Evolutionary conservation across 92 coral and sea anemone species (phyloP).

Genomic region (Siderastrea radians): DNA sequence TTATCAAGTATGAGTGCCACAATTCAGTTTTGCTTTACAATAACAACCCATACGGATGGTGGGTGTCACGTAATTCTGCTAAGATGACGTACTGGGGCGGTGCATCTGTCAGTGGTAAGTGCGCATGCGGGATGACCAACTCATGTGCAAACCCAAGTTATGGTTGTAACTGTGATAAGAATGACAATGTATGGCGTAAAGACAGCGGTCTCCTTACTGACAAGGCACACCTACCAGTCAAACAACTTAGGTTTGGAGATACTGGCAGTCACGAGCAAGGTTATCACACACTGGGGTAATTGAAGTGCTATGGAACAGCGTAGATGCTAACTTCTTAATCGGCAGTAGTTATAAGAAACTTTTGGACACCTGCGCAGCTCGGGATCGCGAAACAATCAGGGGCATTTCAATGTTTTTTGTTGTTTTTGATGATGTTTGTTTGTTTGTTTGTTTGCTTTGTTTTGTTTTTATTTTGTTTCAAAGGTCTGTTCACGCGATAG

Average conservation of each 20-base stretch:
- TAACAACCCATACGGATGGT: slow-evolving; percentile 29
- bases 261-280: too few species aligned
- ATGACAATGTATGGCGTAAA: slow-evolving; percentile 56
- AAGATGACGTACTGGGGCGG: slow-evolving; percentile 76
- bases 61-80: slow-evolving; percentile 68
- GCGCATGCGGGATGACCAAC: slow-evolving; percentile 71
- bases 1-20: slow-evolving; percentile 63
- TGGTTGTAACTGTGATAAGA: slow-evolving; percentile 70
- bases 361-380: too few species aligned
- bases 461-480: too few species aligned
- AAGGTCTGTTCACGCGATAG: too few species aligned
- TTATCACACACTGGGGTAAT: too few species aligned
- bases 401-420: too few species aligned
- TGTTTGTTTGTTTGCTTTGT: too few species aligned
- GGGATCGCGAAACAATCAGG: too few species aligned
- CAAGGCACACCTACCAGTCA: slow-evolving; percentile 70
- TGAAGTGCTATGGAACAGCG: too few species aligned
- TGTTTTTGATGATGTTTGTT: too few species aligned
- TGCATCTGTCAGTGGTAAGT: slow-evolving; percentile 63
- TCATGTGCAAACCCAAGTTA: slow-evolving; percentile 30
- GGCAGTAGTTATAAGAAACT: too few species aligned
- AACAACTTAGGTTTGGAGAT: slow-evolving; percentile 65
- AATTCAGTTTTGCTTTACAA: background rate
- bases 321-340: too few species aligned
- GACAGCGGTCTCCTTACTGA: slow-evolving; percentile 83